phyloP scores from a whole-genome alignment of 2,888 invertebrate genomes.

The Pediacus dermestoides region DNA sequence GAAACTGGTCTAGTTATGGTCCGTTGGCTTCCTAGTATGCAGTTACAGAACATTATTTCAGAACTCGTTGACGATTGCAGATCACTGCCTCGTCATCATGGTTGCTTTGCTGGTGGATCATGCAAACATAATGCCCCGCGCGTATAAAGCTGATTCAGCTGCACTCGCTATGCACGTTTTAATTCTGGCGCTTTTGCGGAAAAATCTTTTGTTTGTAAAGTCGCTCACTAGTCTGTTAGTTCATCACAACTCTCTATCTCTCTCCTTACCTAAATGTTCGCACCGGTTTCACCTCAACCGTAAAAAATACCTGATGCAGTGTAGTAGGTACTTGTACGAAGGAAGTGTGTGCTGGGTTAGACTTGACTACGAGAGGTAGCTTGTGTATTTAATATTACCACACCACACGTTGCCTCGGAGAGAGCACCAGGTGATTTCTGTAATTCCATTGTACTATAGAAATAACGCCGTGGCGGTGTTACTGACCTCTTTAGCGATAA shows the following conservation, averaged over 20 bases:
- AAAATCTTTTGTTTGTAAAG: slow-evolving; percentile 18
- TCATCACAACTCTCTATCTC: too few species aligned
- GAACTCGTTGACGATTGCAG: slow-evolving; percentile 15
- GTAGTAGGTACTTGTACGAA: slow-evolving; percentile 3
- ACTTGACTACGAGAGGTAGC: too few species aligned
- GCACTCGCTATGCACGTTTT: slow-evolving; percentile 13
- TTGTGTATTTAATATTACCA: too few species aligned
- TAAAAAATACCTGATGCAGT: slow-evolving; percentile 13
- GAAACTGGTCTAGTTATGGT: slow-evolving; percentile 20
- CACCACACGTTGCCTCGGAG: too few species aligned
- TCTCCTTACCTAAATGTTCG: too few species aligned
- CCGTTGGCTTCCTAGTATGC: slow-evolving; percentile 11
- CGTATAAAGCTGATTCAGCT: slow-evolving; percentile 18
- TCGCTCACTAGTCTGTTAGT: too few species aligned
- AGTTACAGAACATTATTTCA: slow-evolving; percentile 15
- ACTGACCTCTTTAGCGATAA: too few species aligned
- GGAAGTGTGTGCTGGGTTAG: too few species aligned
- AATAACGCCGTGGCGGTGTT: too few species aligned
- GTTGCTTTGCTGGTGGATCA: slow-evolving; percentile 17
- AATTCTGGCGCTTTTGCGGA: slow-evolving; percentile 16
- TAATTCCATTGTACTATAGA: slow-evolving; percentile 11
- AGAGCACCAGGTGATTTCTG: too few species aligned
- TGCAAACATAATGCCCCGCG: slow-evolving; percentile 17
- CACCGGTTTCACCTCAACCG: slow-evolving; percentile 15
- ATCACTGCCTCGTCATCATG: slow-evolving; percentile 17